Evolutionary conservation across 1,140 invertebrate species (phyloP), one percentile per base, ranked within the genome.

Genomic region (Pseudomyrmex flavicornis): DNA sequence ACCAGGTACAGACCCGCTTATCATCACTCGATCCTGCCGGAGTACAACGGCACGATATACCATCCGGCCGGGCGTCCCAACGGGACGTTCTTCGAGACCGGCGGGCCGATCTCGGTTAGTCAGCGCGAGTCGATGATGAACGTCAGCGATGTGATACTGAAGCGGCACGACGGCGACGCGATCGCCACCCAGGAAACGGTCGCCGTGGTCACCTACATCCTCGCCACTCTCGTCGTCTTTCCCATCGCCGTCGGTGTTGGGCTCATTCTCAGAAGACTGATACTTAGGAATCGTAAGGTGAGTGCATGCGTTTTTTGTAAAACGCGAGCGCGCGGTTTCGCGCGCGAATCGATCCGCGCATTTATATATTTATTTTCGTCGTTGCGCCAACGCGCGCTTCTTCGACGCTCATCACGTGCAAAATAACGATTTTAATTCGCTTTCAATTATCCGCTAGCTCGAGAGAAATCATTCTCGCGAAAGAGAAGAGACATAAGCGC

Each of bases 251-350:
- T 94, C 89, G 93, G 94, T 86, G 91, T 94, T 87, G 94, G 91
- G 72, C 92, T 94, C 83, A 94, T 94, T 77, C 91, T 94, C 73
- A 93, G 93, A 94, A 94, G 94, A 94, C 93, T 94, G 93, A 94
- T 94, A 89, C 91, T 94, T 92, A 94, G 92, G 86, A 94, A 94
- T 93, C 93, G 94, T 91, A 94, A 94, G 93, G 94, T 94, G 87
- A 93, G 89, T 84, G 61, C 1, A 22, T 0, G 17, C 17, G 17
- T 17, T 26, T 17, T 26, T 26, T 26, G 2, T 26, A 4, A 26
- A 26, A 26, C 26, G 26, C 26, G 26, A 26, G 26, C 1, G 5
- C 0, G 8, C 1, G 62, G 58, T 17, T 17, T 17, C 17, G 17
- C 17, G 46, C 77, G 66, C 58, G 46, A 54, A 80, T 80, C 54